These are phyloP conservation scores for Rhinoptilus africanus DNA, from an alignment of 2,113 vertebrate species.

Conservation along the genomic window DNA sequence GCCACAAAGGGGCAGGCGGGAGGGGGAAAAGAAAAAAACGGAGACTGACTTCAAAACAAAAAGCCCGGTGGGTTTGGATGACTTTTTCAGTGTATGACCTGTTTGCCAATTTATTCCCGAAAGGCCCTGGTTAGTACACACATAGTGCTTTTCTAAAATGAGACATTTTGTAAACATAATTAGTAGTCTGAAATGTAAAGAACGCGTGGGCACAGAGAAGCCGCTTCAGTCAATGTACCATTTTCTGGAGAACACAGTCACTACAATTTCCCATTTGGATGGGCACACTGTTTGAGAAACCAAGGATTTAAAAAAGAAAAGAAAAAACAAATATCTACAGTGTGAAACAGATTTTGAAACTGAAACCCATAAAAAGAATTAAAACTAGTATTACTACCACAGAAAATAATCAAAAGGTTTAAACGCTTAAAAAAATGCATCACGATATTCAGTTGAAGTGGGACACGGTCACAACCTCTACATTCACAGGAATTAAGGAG, in stretches of 20 bases:
- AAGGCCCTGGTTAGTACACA: constrained; percentile 78
- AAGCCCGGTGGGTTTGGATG: constrained; percentile 82
- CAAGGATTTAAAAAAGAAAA: not conserved
- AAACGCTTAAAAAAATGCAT: not conserved
- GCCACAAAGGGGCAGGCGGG: constrained; percentile 66
- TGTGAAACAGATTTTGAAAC: not conserved
- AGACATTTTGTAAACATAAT: constrained; percentile 93
- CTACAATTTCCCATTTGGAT: constrained; percentile 21
- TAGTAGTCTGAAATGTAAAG: constrained; percentile 83
- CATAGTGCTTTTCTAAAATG: constrained; percentile 76
- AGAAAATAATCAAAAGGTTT: constrained; percentile 6
- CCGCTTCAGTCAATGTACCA: constrained; percentile 14
- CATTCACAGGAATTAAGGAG: constrained; percentile 34
- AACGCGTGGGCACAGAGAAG: constrained; percentile 57
- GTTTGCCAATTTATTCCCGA: constrained; percentile 87
- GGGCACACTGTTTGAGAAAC: constrained; percentile 23
- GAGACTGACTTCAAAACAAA: constrained; percentile 72
- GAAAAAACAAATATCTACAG: not conserved
- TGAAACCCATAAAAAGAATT: not conserved
- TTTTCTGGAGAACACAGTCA: constrained; percentile 44
- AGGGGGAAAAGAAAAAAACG: constrained; percentile 62
- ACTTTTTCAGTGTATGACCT: constrained; percentile 85
- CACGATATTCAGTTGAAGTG: not conserved
- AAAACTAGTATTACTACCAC: not conserved
- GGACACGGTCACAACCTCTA: not conserved